These are phyloP conservation scores for Cassiopea xamachana DNA, from an alignment of 30 jellyfish, hydroid and myxozoan species.

Conservation along the genomic window DNA sequence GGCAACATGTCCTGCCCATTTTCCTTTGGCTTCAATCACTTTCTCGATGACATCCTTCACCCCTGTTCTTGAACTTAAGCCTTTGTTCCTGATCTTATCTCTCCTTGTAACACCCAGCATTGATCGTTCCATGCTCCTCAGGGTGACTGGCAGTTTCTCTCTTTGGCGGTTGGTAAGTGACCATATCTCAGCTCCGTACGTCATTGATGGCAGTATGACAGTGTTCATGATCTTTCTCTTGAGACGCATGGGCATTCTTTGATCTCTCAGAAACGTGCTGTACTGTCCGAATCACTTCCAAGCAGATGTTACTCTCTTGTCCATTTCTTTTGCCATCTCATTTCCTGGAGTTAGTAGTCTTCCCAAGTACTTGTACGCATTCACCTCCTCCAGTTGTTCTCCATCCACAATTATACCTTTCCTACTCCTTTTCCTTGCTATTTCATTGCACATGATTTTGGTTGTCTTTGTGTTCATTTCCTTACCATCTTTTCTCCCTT, in stretches of 20 bases:
- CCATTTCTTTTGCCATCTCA: too few species aligned
- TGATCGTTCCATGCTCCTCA: constrained; percentile 18
- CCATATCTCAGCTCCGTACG: constrained; percentile 74
- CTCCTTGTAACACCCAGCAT: too few species aligned
- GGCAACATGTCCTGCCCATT: too few species aligned
- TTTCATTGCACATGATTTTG: constrained; percentile 56
- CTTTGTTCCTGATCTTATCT: too few species aligned
- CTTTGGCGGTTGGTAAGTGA: constrained; percentile 47
- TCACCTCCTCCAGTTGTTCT: constrained; percentile 54
- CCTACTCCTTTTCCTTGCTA: constrained; percentile 16
- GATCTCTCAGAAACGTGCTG: constrained; percentile 57
- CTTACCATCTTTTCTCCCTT: constrained; percentile 52
- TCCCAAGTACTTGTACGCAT: constrained; percentile 52
- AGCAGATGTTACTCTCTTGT: constrained; percentile 53
- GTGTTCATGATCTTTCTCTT: constrained; percentile 53
- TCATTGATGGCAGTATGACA: constrained; percentile 52
- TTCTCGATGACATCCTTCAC: too few species aligned
- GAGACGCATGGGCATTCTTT: constrained; percentile 55
- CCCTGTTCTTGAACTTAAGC: too few species aligned
- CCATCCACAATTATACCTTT: constrained; percentile 33
- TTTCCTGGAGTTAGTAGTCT: too few species aligned
- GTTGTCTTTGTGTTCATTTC: constrained; percentile 37
- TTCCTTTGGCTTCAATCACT: too few species aligned
- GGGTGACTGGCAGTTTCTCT: constrained; percentile 43
- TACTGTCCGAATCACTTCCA: constrained; percentile 72